Evolutionary conservation across 92 coral and sea anemone genomes (phyloP).

Genomic region (Anthopleura xanthogrammica): DNA sequence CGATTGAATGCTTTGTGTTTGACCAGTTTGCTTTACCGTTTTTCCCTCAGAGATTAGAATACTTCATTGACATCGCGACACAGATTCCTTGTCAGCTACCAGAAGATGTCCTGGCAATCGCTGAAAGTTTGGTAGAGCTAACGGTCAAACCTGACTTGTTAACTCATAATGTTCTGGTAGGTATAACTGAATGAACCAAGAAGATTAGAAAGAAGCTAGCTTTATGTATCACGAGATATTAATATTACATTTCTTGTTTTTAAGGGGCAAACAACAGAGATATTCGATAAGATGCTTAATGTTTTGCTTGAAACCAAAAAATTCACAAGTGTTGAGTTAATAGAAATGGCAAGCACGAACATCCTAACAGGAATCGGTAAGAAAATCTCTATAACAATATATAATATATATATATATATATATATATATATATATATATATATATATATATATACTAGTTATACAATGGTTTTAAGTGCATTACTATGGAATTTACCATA

Average conservation of each 20-base stretch:
- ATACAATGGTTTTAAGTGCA: not conserved
- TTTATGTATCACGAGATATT: too few relatives aligned
- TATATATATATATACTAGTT: too few relatives aligned
- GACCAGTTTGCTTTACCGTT: too few relatives aligned
- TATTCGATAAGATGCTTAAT: constrained; percentile 13
- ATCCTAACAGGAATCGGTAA: constrained; percentile 18
- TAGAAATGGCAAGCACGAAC: constrained; percentile 10
- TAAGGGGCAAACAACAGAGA: not conserved
- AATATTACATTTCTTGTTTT: not conserved
- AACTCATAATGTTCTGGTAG: not conserved
- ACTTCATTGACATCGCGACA: not conserved
- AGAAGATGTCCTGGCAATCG: constrained; percentile 20
- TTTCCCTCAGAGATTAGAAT: not conserved
- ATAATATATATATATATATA: not conserved
- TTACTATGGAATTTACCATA: too few relatives aligned
- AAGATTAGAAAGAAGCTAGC: too few relatives aligned
- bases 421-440: too few relatives aligned
- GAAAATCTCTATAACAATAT: not conserved
- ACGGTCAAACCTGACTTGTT: not conserved
- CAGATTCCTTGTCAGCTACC: constrained; percentile 21
- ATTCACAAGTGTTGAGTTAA: constrained; percentile 15
- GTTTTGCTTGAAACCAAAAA: not conserved
- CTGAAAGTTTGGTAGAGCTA: constrained; percentile 6
- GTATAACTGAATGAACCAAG: not conserved
- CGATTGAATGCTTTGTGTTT: too few relatives aligned